Evolutionary conservation across 2,797 vertebrate species (phyloP).

Genomic region (Gila robusta): DNA sequence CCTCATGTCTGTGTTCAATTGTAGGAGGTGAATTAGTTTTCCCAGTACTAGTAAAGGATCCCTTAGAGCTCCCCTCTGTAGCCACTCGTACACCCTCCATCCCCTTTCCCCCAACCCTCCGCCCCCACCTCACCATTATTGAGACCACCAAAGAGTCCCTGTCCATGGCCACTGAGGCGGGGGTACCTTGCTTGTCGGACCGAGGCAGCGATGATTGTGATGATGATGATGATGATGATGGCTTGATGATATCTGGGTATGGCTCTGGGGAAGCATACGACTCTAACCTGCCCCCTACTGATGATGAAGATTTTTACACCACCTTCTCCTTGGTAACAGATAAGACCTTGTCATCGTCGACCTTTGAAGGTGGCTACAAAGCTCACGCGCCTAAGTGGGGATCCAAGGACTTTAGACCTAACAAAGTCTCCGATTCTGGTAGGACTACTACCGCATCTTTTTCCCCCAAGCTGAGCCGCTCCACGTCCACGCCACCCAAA

Average conservation of each 20-base stretch:
- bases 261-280: conserved; percentile 99
- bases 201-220: conserved; percentile 99
- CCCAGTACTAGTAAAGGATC: conserved; percentile 95
- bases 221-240: conserved; percentile 85
- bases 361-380: conserved; percentile 99
- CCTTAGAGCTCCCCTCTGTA: conserved; percentile 95
- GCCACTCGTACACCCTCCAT: conserved; percentile 97
- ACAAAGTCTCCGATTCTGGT: conserved; percentile 96
- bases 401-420: conserved; percentile 99
- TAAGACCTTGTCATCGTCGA: conserved; percentile 98
- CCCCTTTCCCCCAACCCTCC: conserved; percentile 95
- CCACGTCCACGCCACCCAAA: conserved; percentile 95
- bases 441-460: conserved; percentile 94
- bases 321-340: conserved; percentile 99
- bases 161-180: conserved; percentile 98
- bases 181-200: conserved; percentile 99
- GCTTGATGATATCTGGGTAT: conserved; percentile 99
- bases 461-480: conserved; percentile 98
- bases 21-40: conserved; percentile 99
- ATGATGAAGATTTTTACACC: conserved; percentile 99
- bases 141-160: conserved; percentile 99
- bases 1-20: conserved; percentile 79
- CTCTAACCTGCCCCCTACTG: conserved; percentile 98
- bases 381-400: conserved; percentile 97
- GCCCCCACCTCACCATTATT: conserved; percentile 98